Evolutionary conservation across 2,888 invertebrate genomes (phyloP).

Genomic region (Cephonodes hylas): DNA sequence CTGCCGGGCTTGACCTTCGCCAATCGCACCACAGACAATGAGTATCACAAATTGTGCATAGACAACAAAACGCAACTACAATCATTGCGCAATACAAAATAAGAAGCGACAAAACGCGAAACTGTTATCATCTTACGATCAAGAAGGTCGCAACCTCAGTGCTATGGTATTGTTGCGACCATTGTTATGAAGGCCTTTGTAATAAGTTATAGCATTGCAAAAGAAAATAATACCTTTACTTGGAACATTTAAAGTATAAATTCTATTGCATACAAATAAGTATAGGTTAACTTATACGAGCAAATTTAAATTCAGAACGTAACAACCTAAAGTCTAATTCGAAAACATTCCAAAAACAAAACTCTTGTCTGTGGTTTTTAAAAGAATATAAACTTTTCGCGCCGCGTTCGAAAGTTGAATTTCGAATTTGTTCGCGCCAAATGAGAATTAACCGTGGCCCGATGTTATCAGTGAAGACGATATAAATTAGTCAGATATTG

Average conservation of each 20-base stretch:
- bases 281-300: not conserved
- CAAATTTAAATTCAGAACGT: slow-evolving; percentile 17
- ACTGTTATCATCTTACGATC: slow-evolving; percentile 31
- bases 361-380: not conserved
- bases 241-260: not conserved
- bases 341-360: not conserved
- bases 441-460: slow-evolving; percentile 29
- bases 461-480: slow-evolving; percentile 56
- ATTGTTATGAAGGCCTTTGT: slow-evolving; percentile 30
- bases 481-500: slow-evolving; percentile 60
- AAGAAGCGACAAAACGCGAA: slow-evolving; percentile 42
- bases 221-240: not conserved
- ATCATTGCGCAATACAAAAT: slow-evolving; percentile 22
- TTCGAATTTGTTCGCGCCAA: slow-evolving; percentile 18
- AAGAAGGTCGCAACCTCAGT: slow-evolving; percentile 38
- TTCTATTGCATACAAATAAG: not conserved
- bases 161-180: slow-evolving; percentile 22
- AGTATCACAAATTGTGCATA: slow-evolving; percentile 21
- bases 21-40: slow-evolving; percentile 5
- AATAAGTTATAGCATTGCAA: not conserved
- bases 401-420: slow-evolving; percentile 17
- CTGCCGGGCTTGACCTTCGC: slow-evolving; percentile 7
- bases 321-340: slow-evolving; percentile 4
- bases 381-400: slow-evolving; percentile 3
- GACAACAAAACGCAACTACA: slow-evolving; percentile 23